Percentiles rank a stretch among this genome's conserved stretches.
phyloP scores from a whole-genome alignment of 2,797 vertebrate genomes.

The Buphagus erythrorhynchus region DNA sequence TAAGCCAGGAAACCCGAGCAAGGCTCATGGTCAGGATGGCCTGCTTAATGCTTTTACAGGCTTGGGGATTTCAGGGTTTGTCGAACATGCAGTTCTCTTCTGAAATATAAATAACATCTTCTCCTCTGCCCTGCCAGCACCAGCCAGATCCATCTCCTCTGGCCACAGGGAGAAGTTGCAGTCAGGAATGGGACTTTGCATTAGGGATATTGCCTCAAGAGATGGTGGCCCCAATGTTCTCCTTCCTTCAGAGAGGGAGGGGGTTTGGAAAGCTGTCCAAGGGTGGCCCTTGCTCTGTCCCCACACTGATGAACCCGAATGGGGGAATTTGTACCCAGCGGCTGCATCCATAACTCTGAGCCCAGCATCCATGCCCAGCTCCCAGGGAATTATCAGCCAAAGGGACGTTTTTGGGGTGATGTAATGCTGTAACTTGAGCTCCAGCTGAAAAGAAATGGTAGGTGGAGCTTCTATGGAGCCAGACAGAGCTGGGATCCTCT shows the following conservation, averaged over 20 bases:
- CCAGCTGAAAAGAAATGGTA: conserved; percentile 58
- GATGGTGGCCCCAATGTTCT: fast-evolving
- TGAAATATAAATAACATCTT: conserved; percentile 42
- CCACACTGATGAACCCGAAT: neutral
- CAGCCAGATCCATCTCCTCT: neutral
- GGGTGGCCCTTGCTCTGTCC: neutral
- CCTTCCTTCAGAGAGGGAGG: neutral
- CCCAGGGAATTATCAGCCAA: conserved; percentile 46
- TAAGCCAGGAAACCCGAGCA: conserved; percentile 26
- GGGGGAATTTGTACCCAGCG: neutral
- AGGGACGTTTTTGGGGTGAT: conserved; percentile 51
- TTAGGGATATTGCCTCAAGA: neutral
- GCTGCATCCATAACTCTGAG: fast-evolving
- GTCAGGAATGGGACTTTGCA: neutral
- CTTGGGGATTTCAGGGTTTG: conserved; percentile 52
- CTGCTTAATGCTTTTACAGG: conserved; percentile 68
- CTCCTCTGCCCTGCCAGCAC: neutral
- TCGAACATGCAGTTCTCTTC: neutral
- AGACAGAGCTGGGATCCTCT: conserved; percentile 73
- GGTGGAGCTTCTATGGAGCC: conserved; percentile 74
- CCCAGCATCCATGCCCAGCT: neutral
- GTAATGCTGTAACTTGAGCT: conserved; percentile 62
- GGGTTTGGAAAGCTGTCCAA: neutral
- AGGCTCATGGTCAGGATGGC: conserved; percentile 34
- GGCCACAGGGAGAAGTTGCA: neutral